phyloP scores from a whole-genome alignment of 2,888 invertebrate species.

The Psylliodes chrysocephalus region DNA sequence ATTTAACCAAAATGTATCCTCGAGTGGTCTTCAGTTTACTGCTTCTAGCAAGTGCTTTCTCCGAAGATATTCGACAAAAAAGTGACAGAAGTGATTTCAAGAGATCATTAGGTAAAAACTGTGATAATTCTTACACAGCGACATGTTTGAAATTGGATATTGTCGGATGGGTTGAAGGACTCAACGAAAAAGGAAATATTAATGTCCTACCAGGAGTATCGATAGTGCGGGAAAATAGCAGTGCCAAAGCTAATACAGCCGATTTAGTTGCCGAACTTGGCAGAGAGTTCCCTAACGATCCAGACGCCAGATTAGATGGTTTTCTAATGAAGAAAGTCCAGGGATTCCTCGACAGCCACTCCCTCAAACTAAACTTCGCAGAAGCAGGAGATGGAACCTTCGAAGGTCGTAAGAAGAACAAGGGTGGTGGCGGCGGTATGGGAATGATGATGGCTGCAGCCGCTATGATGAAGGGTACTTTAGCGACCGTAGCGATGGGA shows the following conservation, averaged over 20 bases:
- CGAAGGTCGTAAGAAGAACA: conserved; percentile 66
- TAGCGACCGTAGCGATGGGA: conserved; percentile 75
- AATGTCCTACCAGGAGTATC: conserved; percentile 76
- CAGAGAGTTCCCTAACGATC: conserved; percentile 76
- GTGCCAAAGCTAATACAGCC: conserved; percentile 67
- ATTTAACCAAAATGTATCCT: conserved; percentile 32
- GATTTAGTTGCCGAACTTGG: conserved; percentile 79
- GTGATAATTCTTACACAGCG: conserved; percentile 70
- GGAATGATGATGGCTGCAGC: conserved; percentile 65
- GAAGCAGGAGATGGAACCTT: conserved; percentile 57
- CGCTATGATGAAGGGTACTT: conserved; percentile 75
- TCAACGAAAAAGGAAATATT: conserved; percentile 74
- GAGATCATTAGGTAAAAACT: too few species aligned
- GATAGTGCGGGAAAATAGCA: conserved; percentile 74
- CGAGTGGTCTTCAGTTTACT: conserved; percentile 12
- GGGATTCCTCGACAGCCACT: conserved; percentile 75
- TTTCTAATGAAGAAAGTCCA: conserved; percentile 76
- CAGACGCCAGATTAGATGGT: conserved; percentile 77
- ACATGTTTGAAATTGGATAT: conserved; percentile 81
- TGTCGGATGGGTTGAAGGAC: conserved; percentile 76
- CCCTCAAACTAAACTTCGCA: conserved; percentile 61
- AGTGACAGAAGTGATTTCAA: conserved; percentile 41
- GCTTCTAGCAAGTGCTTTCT: conserved; percentile 68
- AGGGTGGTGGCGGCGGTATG: conserved; percentile 67
- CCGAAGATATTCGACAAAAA: conserved; percentile 66